A percentile compares a stretch with the other conserved stretches of the same genome.
These are phyloP conservation scores for Sweltsa coloradensis DNA, from an alignment of 1,140 invertebrate genomes.

Conservation along the genomic window DNA sequence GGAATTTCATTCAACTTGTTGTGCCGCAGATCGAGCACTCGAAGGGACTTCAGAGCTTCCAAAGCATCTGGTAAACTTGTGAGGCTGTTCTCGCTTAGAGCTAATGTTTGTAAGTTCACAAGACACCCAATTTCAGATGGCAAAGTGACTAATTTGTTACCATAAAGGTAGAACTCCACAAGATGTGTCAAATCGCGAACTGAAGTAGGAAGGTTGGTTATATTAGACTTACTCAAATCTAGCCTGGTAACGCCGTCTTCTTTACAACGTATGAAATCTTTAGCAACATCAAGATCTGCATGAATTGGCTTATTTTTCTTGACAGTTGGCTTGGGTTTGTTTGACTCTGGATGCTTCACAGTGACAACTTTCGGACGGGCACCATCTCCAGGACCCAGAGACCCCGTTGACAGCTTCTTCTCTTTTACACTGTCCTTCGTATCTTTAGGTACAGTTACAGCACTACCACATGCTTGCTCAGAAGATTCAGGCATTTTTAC, in stretches of 20 bases:
- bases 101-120: constrained; percentile 81
- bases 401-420: constrained; percentile 68
- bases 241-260: constrained; percentile 82
- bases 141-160: constrained; percentile 86
- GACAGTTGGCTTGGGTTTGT: constrained; percentile 84
- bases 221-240: constrained; percentile 97
- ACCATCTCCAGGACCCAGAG: constrained; percentile 46
- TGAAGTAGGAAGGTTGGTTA: constrained; percentile 77
- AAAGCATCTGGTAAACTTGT: constrained; percentile 90
- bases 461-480: constrained; percentile 10
- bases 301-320: constrained; percentile 86
- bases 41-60: constrained; percentile 69
- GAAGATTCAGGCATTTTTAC: constrained; percentile 10
- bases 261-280: constrained; percentile 84
- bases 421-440: constrained; percentile 37
- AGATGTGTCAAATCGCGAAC: constrained; percentile 87
- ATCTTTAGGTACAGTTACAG: constrained; percentile 5
- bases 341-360: constrained; percentile 88
- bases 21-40: constrained; percentile 92
- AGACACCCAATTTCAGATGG: constrained; percentile 90
- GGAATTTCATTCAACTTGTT: constrained; percentile 99
- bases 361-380: constrained; percentile 78
- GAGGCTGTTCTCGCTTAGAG: constrained; percentile 94
- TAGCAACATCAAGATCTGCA: constrained; percentile 87
- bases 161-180: constrained; percentile 93